Conservation (phyloP, 1,140 invertebrate species). For the Harpegnathos saltator region DNA sequence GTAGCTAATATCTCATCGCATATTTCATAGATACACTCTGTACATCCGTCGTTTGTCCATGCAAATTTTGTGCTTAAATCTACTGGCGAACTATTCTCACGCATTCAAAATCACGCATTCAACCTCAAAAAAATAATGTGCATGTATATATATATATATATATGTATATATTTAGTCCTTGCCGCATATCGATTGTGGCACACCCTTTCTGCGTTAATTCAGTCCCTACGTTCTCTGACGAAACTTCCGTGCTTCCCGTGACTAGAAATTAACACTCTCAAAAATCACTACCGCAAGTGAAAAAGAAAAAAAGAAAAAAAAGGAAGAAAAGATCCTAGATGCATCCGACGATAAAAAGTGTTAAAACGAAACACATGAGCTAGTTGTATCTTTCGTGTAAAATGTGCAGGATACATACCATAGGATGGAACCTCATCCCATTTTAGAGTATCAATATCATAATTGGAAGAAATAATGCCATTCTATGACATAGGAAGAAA, state of each 20-base stretch:
- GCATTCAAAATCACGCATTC: background rate
- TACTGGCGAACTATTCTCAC: constrained; percentile 25
- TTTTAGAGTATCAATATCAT: constrained; percentile 27
- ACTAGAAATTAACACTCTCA: constrained; percentile 17
- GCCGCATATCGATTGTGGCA: background rate
- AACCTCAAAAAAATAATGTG: background rate
- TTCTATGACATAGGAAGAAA: constrained; percentile 18
- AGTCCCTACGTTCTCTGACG: constrained; percentile 4
- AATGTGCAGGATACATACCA: background rate
- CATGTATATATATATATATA: too few species aligned
- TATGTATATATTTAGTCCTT: background rate
- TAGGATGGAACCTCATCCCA: constrained; percentile 3
- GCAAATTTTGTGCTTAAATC: constrained; percentile 26
- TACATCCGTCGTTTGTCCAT: background rate
- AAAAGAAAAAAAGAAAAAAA: background rate
- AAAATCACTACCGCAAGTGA: background rate
- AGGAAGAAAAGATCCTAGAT: too few species aligned
- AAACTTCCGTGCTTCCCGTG: background rate
- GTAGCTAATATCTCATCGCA: constrained; percentile 7
- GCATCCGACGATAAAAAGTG: background rate
- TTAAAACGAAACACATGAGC: background rate
- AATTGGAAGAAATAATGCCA: constrained; percentile 12
- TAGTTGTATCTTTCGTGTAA: constrained; percentile 9
- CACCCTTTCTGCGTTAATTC: constrained; percentile 1
- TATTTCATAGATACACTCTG: constrained; percentile 3